Base-by-base conservation (phyloP, 1,140 invertebrate species). In the Zaprionus taronus region DNA sequence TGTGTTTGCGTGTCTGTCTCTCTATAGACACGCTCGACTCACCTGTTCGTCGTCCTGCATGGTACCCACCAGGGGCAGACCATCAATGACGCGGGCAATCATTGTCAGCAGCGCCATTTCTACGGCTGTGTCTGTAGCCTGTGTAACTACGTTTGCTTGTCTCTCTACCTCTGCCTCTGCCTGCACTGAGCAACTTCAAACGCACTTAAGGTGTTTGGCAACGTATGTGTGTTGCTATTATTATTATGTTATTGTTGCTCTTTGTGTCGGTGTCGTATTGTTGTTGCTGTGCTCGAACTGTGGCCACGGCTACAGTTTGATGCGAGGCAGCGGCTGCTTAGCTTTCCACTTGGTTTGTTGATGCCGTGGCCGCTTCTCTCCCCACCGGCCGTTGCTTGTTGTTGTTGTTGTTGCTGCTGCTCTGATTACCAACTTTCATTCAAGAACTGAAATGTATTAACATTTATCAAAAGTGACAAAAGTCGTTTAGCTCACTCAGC, bases 31-130 rank as follows among this genome's bases (percentile, higher is more conserved):
- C 53, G 22, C 4, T 17, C 20, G n/a, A 61, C 77, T 91, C 44
- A 99, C 98, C 96, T 99, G 97, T 94, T 99, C 98, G 93, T 99
- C 98, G 92, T 99, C 98, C 94, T 99, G 98, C 95, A 99, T 98
- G 34, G 98, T 99, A 36, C 99, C 99, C 34, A 98, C 98, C 78
- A 99, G 93, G 55, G 98, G 98, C 71, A 99, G 94, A 6, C 98
- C 99, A 94, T 99, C 99, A 70, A 96, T 95, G 76, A 99, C 95
- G 77, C 99, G 94, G 4, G 98, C 98, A 91, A 99, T 99, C 97
- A 99, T 98, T 72, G 98, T 99, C 94, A 99, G 95, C 78, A 99
- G 93, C 84, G 99, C 97, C 98, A 99, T 99, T 20, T 41, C 26
- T 36, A 17, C 20, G 31, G 17, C 58, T 66, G 31, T 75, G 9